Evolutionary conservation across 2,888 invertebrate genomes (phyloP), one percentile per base, ranked within the genome.

Genomic region (Eurytoma californica): DNA sequence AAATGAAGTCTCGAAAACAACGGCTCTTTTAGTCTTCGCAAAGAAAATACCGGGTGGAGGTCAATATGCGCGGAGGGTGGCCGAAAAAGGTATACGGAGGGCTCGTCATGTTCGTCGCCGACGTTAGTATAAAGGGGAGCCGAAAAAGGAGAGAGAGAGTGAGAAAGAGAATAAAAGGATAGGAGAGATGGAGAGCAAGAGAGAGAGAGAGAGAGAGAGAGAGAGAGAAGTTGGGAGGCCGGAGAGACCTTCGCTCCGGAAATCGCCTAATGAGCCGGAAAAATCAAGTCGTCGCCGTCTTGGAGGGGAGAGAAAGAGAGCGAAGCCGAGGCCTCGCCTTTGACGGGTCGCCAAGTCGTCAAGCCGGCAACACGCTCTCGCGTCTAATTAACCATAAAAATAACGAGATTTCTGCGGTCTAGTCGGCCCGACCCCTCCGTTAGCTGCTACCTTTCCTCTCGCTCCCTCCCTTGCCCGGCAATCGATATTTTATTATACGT

Each of bases 341-440:
- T 79, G 79, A 72, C 69, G 60, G 72, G 18, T 47, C 67, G 77
- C 30, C 24, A 57, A 28, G 28, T 47, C 65, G 51, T 20, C 49
- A 51, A 49, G 30, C 39, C 24, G 57, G 18, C 18, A 55, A 18
- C 74, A 61, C 66, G 75, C 47, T 53, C 49, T 82, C 83, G 82
- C 83, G 85, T 85, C 84, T 87, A 89, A 90, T 89, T 88, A 89
- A 88, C 87, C 87, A 87, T 87, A 88, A 88, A 89, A 88, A 88
- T 89, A 89, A 89, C 86, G 88, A 88, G 86, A 88, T 87, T 88
- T 86, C 85, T 84, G 85, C 80, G 84, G 85, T 82, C 82, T 78
- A 57, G 14, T 39, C 9, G 18, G 13, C 24, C 28, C 24, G 3
- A 16, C 12, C 49, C 39, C 51, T 72, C 60, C 39, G 9, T 58